A percentile compares a stretch with the other conserved stretches of the same genome.
Evolutionary conservation across 2,113 vertebrate species (phyloP).

Genomic region (Turnix velox): DNA sequence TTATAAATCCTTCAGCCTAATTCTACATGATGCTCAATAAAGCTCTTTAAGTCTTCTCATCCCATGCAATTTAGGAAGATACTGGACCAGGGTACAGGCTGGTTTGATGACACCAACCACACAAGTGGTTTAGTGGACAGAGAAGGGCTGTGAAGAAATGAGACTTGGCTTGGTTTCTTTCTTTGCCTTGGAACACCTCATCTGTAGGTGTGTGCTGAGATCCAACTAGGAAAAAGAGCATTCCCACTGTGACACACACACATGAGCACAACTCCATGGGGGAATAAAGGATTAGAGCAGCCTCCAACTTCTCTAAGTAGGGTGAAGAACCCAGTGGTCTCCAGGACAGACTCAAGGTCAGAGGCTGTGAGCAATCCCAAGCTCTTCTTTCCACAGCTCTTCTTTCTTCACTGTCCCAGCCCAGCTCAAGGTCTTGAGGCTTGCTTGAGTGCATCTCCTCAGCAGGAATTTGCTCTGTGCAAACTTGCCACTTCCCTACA

Average conservation of each 20-base stretch:
- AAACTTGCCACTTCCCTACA: not conserved
- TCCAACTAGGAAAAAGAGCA: not conserved
- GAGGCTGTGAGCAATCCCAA: not conserved
- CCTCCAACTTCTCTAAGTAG: not conserved
- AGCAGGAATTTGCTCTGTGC: not conserved
- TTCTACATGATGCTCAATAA: not conserved
- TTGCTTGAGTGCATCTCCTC: not conserved
- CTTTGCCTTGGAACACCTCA: not conserved
- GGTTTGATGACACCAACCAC: not conserved
- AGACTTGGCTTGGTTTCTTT: not conserved
- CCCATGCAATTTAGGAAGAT: not conserved
- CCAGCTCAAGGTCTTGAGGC: not conserved
- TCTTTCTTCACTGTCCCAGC: not conserved
- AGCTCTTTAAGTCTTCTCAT: not conserved
- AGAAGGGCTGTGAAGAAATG: not conserved
- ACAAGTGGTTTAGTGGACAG: rapidly evolving
- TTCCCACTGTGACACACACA: not conserved
- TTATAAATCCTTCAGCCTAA: not conserved
- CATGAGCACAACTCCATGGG: not conserved
- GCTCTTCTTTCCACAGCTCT: rapidly evolving
- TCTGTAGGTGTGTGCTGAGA: not conserved
- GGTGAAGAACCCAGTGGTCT: not conserved
- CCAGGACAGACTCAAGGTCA: not conserved
- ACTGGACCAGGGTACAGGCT: not conserved
- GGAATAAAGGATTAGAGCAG: not conserved